A percentile compares a stretch with the other conserved stretches of the same genome.
phyloP scores from a whole-genome alignment of 1,140 invertebrate genomes.

The Sitophilus oryzae region DNA sequence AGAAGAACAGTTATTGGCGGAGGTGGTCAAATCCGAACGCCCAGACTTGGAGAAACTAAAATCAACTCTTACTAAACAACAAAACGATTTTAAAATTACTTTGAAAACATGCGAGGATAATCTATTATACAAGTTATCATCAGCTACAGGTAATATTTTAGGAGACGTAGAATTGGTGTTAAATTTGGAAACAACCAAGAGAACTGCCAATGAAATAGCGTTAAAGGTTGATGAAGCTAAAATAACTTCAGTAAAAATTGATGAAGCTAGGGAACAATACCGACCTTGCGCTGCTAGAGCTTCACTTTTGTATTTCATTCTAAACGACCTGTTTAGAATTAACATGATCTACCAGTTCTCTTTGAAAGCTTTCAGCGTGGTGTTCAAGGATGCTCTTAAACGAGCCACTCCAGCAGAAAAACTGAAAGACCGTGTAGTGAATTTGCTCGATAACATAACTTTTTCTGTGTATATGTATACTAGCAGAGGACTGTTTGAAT shows the following conservation, averaged over 20 bases:
- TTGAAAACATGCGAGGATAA: slow-evolving; percentile 88
- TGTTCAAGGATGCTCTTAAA: slow-evolving; percentile 83
- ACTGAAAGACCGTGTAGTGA: slow-evolving; percentile 64
- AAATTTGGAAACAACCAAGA: slow-evolving; percentile 90
- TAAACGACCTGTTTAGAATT: slow-evolving; percentile 89
- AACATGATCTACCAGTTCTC: slow-evolving; percentile 97
- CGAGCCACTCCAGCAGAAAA: slow-evolving; percentile 61
- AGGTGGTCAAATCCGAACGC: slow-evolving; percentile 89
- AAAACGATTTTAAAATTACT: slow-evolving; percentile 92
- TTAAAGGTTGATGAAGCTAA: slow-evolving; percentile 79
- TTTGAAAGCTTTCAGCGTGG: slow-evolving; percentile 87
- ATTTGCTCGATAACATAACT: slow-evolving; percentile 83
- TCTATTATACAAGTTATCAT: slow-evolving; percentile 75
- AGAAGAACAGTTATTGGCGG: slow-evolving; percentile 89
- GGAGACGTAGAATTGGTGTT: slow-evolving; percentile 85
- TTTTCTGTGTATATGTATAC: slow-evolving; percentile 85
- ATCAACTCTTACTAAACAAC: slow-evolving; percentile 72
- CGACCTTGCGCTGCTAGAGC: slow-evolving; percentile 77
- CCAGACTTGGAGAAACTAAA: slow-evolving; percentile 77
- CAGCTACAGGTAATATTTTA: slow-evolving; percentile 85
- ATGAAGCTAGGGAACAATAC: slow-evolving; percentile 84
- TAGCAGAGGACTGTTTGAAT: slow-evolving; percentile 84
- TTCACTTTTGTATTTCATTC: slow-evolving; percentile 88
- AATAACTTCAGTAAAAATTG: slow-evolving; percentile 80
- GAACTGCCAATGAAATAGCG: slow-evolving; percentile 85